Evolutionary conservation across 2,888 invertebrate genomes (phyloP), one percentile per base, ranked within the genome.

Genomic region (Phyllotreta cruciferae): DNA sequence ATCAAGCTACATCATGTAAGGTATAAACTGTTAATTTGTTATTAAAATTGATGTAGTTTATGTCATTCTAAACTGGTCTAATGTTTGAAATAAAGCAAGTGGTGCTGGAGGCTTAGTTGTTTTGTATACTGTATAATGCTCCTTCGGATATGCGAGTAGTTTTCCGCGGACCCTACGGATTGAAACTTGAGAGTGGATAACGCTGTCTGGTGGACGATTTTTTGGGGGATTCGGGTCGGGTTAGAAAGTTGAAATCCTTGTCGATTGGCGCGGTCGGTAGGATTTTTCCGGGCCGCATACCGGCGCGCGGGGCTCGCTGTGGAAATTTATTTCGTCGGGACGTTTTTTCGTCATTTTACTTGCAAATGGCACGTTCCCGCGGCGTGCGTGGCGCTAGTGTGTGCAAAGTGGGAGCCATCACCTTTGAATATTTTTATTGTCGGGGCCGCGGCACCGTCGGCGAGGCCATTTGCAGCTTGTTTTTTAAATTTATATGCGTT

Each of bases 341-440:
- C 77, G 75, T 80, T 82, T 81, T 81, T 80, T 24, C 24, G 78
- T 77, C 81, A 82, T 82, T 82, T 82, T 81, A 82, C 82, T 82
- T 82, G 82, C 81, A 82, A 82, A 82, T 82, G 80, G 80, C 80
- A 79, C 79, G 79, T 24, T 24, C 24, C 24, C 4, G 80, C 10
- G 8, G 8, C 50, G 50, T 52, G 52, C 49, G 52, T 60, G 6
- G 56, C 9, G 56, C 45, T 13, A 77, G 73, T 78, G 77, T 78
- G 79, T 70, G 73, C 78, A 78, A 78, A 79, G 79, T 78, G 79
- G 79, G 80, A 80, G 80, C 81, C 81, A 79, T 80, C 81, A 81
- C 81, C 81, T 81, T 78, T 78, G 80, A 80, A 80, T 80, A 81
- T 81, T 80, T 81, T 81, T 81, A 80, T 79, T 79, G 74, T 74